Base-by-base conservation (phyloP, 1,140 invertebrate species). In the Calephelis nemesis region DNA sequence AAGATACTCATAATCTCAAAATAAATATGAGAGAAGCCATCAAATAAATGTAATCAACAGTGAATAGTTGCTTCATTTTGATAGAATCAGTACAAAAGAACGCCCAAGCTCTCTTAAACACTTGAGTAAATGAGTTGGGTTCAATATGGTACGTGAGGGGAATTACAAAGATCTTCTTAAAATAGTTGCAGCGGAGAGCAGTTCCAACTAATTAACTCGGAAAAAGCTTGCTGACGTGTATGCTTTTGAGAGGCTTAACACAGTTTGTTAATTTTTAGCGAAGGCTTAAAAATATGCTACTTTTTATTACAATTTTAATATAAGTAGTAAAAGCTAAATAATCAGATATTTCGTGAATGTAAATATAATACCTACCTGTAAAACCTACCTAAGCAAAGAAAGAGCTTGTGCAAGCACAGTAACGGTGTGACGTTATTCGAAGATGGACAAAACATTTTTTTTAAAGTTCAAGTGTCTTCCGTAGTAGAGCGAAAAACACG, bases 131-230 rank as follows among this genome's bases (percentile, higher is more conserved):
- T 66, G 49, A 66, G 50, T 54, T 58, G 54, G 54, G 50, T 19
- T 42, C 65, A 58, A 66, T 66, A 66, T n/a, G 45, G 42, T 47
- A 66, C 65, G 65, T 66, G 65, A 66, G 65, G n/a, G n/a, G 65
- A 58, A 66, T 58, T 19, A 45, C 52, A 54, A 65, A 66, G 50
- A 42, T 52, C 65, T 40, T 42, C 65, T 66, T 66, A 66, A 66
- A 66, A 60, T 58, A 54, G 65, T 58, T 65, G 64, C 49, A 66
- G 45, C 65, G 10, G 54, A 40, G 52, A 66, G 49, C 30, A 50
- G 13, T 58, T 66, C 50, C 13, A 48, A 30, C 65, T 66, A 66
- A 66, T 66, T 66, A 66, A 60, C 64, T 45, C 47, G 47, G n/a
- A 10, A 63, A 64, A 64, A 48, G 48, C 63, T 47, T 42, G 52